phyloP scores from a whole-genome alignment of 2,113 vertebrate genomes.

The Notiomystis cincta region DNA sequence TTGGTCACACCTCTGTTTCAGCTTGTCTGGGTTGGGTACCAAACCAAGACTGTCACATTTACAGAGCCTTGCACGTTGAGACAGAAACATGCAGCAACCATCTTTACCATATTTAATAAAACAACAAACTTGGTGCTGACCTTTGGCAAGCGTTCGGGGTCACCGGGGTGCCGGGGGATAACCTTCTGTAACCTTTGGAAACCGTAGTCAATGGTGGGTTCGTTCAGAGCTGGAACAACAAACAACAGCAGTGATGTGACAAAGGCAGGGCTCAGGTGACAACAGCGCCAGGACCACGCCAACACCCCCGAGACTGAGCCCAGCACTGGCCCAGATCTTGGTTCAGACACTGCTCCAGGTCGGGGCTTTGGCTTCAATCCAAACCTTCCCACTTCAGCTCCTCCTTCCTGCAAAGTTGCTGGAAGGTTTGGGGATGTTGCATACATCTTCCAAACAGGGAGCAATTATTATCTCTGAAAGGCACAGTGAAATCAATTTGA shows the following conservation, averaged over 20 bases:
- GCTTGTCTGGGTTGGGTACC: neutral
- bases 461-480: neutral
- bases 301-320: neutral
- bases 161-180: conserved; percentile 82
- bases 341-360: neutral
- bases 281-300: neutral
- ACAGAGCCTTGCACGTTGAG: neutral
- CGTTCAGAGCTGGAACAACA: conserved; percentile 85
- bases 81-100: neutral
- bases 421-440: neutral
- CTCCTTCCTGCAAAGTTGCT: neutral
- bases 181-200: conserved; percentile 89
- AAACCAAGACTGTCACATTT: neutral
- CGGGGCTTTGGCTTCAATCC: neutral
- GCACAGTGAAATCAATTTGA: neutral
- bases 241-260: conserved; percentile 57
- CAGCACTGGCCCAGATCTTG: neutral
- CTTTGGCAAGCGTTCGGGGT: conserved; percentile 85
- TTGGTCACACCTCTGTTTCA: neutral
- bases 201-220: conserved; percentile 97
- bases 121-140: conserved; percentile 66
- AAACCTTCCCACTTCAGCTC: neutral
- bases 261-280: neutral
- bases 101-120: conserved; percentile 34
- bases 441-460: neutral